phyloP scores from a whole-genome alignment of 2,888 invertebrate genomes.

The Petrolisthes cinctipes region DNA sequence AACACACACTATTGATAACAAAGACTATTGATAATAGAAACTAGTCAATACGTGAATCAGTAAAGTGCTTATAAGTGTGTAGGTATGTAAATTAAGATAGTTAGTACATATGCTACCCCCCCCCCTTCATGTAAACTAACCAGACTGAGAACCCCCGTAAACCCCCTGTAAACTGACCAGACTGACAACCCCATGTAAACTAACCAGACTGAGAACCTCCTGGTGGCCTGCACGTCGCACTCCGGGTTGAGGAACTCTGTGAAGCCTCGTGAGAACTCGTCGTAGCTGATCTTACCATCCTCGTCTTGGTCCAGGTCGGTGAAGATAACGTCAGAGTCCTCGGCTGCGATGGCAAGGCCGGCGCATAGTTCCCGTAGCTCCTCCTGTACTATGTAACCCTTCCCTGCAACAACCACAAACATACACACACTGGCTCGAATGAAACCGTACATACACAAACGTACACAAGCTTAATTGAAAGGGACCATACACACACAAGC shows the following conservation, averaged over 20 bases:
- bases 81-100: no score
- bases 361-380: slow-evolving; percentile 72
- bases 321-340: slow-evolving; percentile 72
- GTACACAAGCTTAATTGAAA: no score
- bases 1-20: no score
- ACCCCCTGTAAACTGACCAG: no score
- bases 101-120: no score
- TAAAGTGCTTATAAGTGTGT: no score
- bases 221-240: slow-evolving; percentile 61
- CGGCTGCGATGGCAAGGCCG: slow-evolving; percentile 70
- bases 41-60: no score
- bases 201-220: slow-evolving; percentile 66
- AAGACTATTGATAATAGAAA: no score
- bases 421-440: no score
- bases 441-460: no score
- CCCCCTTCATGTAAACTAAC: background rate
- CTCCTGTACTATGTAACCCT: slow-evolving; percentile 71
- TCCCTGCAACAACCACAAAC: slow-evolving; percentile 61
- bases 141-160: background rate
- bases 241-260: slow-evolving; percentile 69
- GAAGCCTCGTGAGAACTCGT: slow-evolving; percentile 73
- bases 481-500: no score
- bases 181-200: slow-evolving; percentile 42
- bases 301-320: slow-evolving; percentile 73
- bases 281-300: slow-evolving; percentile 73